A percentile compares a stretch with the other conserved stretches of the same genome.
phyloP scores from a whole-genome alignment of 1,140 invertebrate genomes.

The Magallana gigas region DNA sequence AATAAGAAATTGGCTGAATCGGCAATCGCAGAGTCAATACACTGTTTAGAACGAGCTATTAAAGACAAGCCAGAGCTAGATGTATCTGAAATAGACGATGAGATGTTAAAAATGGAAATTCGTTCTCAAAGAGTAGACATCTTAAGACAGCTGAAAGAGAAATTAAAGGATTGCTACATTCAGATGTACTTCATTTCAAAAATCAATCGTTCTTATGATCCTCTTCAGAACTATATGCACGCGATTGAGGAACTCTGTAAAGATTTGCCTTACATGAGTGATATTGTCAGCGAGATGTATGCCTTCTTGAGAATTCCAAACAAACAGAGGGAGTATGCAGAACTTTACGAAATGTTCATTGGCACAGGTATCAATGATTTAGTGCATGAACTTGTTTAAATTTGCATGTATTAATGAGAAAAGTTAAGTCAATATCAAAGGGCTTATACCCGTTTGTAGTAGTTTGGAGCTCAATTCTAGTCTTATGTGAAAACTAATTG shows the following conservation, averaged over 20 bases:
- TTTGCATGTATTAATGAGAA: no score
- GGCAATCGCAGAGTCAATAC: neutral
- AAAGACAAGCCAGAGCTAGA: neutral
- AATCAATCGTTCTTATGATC: neutral
- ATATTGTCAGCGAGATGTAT: neutral
- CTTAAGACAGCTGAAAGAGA: neutral
- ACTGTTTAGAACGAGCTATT: neutral
- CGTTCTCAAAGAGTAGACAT: neutral
- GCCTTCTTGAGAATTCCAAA: neutral
- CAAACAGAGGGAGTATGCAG: neutral
- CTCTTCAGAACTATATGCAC: neutral
- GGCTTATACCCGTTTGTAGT: no score
- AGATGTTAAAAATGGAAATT: neutral
- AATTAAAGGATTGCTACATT: neutral
- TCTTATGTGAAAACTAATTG: no score
- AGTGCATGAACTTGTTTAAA: no score
- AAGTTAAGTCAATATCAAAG: no score
- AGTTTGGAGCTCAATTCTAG: no score
- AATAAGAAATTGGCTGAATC: neutral
- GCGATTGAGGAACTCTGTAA: neutral
- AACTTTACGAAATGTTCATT: neutral
- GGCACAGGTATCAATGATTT: neutral
- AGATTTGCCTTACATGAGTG: neutral
- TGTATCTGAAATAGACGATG: neutral
- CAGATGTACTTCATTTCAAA: neutral